These are phyloP conservation scores for Tipula confusa DNA, from an alignment of 2,888 invertebrate species.

Conservation along the genomic window DNA sequence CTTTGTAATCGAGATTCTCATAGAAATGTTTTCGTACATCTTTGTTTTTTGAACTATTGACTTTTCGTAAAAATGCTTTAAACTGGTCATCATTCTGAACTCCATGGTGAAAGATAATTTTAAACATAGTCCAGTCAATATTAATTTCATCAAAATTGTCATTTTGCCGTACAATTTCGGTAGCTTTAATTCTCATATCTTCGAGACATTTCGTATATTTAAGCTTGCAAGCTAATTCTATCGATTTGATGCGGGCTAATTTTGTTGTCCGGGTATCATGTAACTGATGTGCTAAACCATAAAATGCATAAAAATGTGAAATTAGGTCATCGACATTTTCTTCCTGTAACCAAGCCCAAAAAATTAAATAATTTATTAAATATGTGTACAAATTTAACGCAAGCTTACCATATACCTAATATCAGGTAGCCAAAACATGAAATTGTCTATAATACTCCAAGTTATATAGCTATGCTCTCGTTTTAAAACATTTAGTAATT, in stretches of 20 bases:
- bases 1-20: neutral
- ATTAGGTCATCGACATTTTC: neutral
- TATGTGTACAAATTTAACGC: neutral
- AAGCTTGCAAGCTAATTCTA: neutral
- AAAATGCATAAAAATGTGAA: neutral
- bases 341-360: neutral
- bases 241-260: neutral
- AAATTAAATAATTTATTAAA: neutral
- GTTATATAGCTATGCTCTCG: neutral
- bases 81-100: neutral
- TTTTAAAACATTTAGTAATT: neutral
- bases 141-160: neutral
- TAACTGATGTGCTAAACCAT: neutral
- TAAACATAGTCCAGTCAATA: neutral
- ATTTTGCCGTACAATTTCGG: neutral
- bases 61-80: neutral
- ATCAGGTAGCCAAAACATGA: neutral
- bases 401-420: neutral
- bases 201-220: neutral
- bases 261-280: neutral
- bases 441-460: neutral
- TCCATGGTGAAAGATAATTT: neutral
- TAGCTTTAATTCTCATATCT: neutral
- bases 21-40: neutral
- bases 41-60: neutral